These are phyloP conservation scores for Emydoidea blandingii DNA, from an alignment of 2,797 vertebrate genomes.

Conservation along the genomic window DNA sequence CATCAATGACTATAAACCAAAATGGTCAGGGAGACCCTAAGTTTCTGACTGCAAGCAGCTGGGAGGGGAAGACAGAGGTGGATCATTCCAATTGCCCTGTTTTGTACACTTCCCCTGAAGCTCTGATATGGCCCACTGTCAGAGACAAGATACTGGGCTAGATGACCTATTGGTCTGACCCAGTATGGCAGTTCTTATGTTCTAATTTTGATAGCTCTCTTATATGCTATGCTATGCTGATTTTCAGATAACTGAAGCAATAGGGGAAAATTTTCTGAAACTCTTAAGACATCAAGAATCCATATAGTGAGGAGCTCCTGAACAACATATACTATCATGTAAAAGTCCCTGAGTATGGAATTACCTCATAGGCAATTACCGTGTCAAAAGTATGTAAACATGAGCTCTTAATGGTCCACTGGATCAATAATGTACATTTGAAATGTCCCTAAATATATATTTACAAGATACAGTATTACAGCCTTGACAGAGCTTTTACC, in stretches of 20 bases:
- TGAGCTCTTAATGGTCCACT: not conserved
- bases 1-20: too few relatives aligned
- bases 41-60: not conserved
- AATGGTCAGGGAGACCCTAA: not conserved
- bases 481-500: conserved; percentile 19
- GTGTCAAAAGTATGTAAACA: conserved; percentile 28
- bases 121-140: not conserved
- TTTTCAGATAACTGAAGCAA: not conserved
- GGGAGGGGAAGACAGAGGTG: not conserved
- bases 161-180: not conserved
- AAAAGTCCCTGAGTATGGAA: conserved; percentile 20
- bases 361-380: conserved; percentile 17
- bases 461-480: not conserved
- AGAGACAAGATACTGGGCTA: not conserved
- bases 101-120: not conserved
- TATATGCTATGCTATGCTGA: not conserved
- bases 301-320: not conserved
- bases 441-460: not conserved
- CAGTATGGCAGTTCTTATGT: not conserved
- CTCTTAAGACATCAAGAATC: conserved; percentile 37
- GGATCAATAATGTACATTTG: conserved; percentile 8
- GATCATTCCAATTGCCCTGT: not conserved
- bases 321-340: not conserved
- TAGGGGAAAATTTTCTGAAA: not conserved
- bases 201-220: not conserved